Conservation (phyloP, 2,797 vertebrate genomes). For the Hyperoplus lanceolatus region DNA sequence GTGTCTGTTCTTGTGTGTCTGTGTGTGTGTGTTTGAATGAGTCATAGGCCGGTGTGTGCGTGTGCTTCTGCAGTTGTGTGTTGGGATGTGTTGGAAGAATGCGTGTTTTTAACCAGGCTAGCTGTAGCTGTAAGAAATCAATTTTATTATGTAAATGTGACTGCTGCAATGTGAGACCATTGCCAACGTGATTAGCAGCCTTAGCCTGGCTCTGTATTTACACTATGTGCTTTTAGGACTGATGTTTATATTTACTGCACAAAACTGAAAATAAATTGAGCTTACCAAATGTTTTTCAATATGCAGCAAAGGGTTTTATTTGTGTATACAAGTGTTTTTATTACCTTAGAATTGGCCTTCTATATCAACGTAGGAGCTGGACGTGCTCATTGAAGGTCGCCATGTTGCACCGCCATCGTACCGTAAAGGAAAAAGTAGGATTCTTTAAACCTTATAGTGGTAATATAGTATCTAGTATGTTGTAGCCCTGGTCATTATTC, state of each 20-base stretch:
- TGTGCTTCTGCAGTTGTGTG: slow-evolving; percentile 3
- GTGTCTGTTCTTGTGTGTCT: background rate
- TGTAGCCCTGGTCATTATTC: no score
- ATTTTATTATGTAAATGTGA: background rate
- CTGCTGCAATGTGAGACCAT: slow-evolving; percentile 6
- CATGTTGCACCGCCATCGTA: no score
- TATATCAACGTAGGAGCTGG: no score
- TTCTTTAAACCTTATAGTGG: no score
- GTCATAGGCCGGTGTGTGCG: background rate
- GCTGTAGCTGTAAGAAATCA: background rate
- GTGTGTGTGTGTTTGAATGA: slow-evolving; percentile 15
- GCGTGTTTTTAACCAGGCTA: slow-evolving; percentile 10
- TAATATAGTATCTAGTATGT: no score
- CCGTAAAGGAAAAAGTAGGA: no score
- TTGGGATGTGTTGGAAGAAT: slow-evolving; percentile 2
- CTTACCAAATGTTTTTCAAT: no score
- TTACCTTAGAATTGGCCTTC: no score
- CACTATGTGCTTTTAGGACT: background rate
- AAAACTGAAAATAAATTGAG: background rate
- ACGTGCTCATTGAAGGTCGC: no score
- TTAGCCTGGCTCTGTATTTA: background rate
- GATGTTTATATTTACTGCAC: background rate
- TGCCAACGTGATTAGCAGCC: background rate
- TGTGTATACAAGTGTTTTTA: no score
- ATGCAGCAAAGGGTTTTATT: no score